Percentiles rank a stretch among this genome's conserved stretches.
These are phyloP conservation scores for Chymomyza procnemis DNA, from an alignment of 2,888 invertebrate species.

Conservation along the genomic window DNA sequence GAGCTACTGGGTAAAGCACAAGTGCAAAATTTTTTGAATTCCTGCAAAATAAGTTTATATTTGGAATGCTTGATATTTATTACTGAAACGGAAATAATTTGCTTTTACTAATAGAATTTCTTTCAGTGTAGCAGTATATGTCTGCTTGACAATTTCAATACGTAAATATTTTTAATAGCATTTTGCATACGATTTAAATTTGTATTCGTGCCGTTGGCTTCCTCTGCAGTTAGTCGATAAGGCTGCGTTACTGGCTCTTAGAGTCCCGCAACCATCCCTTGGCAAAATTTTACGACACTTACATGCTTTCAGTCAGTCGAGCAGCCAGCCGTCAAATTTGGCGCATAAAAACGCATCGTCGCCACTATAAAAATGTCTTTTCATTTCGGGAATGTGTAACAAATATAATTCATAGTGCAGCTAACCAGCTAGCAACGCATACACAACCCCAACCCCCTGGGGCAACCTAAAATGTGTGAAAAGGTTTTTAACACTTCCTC, in stretches of 20 bases:
- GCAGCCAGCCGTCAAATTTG: slow-evolving; percentile 53
- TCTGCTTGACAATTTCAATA: slow-evolving; percentile 43
- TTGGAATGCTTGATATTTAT: no score
- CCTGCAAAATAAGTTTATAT: no score
- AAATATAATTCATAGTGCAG: slow-evolving; percentile 52
- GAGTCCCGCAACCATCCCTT: slow-evolving; percentile 14
- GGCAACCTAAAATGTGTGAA: slow-evolving; percentile 44
- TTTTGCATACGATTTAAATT: slow-evolving; percentile 66
- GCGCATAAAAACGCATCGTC: slow-evolving; percentile 57
- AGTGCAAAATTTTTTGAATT: no score
- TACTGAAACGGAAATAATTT: no score
- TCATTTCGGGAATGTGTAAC: slow-evolving; percentile 44
- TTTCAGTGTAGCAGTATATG: neutral
- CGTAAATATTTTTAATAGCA: slow-evolving; percentile 52
- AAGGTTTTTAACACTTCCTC: slow-evolving; percentile 43
- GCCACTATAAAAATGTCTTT: slow-evolving; percentile 48
- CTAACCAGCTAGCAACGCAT: neutral
- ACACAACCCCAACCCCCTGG: neutral
- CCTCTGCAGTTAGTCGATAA: slow-evolving; percentile 55
- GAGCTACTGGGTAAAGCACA: no score
- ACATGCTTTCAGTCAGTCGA: slow-evolving; percentile 1
- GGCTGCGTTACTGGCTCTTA: slow-evolving; percentile 22
- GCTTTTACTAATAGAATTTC: neutral
- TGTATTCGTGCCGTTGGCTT: slow-evolving; percentile 12
- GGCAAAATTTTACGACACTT: slow-evolving; percentile 24